Evolutionary conservation across 2,113 vertebrate species (phyloP), one percentile per base, ranked within the genome.

Genomic region (Crotophaga sulcirostris): DNA sequence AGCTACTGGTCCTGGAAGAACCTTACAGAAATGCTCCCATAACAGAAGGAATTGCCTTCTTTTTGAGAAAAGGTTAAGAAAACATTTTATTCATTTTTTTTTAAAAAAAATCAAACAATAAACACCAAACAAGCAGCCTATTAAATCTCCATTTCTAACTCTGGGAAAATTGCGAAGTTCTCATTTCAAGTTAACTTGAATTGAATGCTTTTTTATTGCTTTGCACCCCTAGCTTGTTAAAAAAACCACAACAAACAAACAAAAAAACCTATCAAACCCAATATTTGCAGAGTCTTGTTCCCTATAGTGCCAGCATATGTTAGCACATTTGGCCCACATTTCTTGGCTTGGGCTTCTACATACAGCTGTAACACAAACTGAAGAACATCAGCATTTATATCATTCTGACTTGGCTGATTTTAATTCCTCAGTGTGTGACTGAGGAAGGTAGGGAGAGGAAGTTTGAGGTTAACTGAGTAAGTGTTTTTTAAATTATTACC

Each of bases 381-480:
- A 81, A 87, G 31, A 89, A 67, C 21, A 86, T 12, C 26, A 64
- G 55, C 13, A 44, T 63, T 44, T 52, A 26, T 3, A 33, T 83
- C 33, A 42, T 91, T 91, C 55, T 86, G 68, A 77, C 29, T 80
- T 84, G 34, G 24, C 47, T 91, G 83, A 68, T 86, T 96, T 93
- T 68, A 26, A 86, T 92, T 94, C 90, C 59, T 92, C 31, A 80
- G 1, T 21, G 10, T n/a, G 47, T n/a, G 72, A 77, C 4, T 88
- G 76, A 83, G 88, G 56, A 93, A 96, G 38, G 33, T 8, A 42
- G n/a, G 24, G 16, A 88, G 52, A 16, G 63, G 55, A 93, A 94
- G 42, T 74, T 74, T 77, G 87, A 83, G 34, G 47, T 87, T 84
- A 82, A 91, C 66, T 10, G 54, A 82, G 42, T 56, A 72, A 76